phyloP scores from a whole-genome alignment of 2,797 vertebrate genomes.

The Catamblyrhynchus diadema region DNA sequence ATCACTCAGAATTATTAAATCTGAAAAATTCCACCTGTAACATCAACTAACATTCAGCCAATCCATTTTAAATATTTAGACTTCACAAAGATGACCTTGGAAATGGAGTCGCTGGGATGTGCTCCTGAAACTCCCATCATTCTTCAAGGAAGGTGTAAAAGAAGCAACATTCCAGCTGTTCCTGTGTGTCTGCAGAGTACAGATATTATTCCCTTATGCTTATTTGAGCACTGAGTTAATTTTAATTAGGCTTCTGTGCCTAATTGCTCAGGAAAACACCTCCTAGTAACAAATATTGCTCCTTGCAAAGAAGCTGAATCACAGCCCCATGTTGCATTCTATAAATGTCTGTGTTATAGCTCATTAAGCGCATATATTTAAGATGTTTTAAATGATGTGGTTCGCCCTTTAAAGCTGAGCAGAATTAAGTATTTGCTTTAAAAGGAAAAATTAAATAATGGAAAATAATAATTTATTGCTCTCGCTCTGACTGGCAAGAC shows the following conservation, averaged over 20 bases:
- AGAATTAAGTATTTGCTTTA: conserved; percentile 33
- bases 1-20: conserved; percentile 16
- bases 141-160: background rate
- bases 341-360: conserved; percentile 25
- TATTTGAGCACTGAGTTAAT: conserved; percentile 66
- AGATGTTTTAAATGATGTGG: conserved; percentile 29
- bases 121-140: background rate
- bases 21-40: conserved; percentile 10
- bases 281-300: conserved; percentile 58
- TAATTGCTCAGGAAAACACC: conserved; percentile 64
- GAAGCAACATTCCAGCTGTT: background rate
- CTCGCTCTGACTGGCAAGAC: background rate
- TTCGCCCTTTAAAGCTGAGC: conserved; percentile 38
- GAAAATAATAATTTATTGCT: conserved; percentile 31
- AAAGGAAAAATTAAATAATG: background rate
- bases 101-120: background rate
- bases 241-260: conserved; percentile 67
- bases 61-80: background rate
- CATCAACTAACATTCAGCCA: conserved; percentile 35
- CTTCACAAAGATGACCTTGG: background rate
- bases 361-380: conserved; percentile 53
- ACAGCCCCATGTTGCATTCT: background rate
- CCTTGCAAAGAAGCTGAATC: conserved; percentile 46
- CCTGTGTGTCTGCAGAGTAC: conserved; percentile 4
- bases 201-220: conserved; percentile 31